Base-by-base conservation (phyloP, 2,888 invertebrate species). In the Mayetiola destructor region DNA sequence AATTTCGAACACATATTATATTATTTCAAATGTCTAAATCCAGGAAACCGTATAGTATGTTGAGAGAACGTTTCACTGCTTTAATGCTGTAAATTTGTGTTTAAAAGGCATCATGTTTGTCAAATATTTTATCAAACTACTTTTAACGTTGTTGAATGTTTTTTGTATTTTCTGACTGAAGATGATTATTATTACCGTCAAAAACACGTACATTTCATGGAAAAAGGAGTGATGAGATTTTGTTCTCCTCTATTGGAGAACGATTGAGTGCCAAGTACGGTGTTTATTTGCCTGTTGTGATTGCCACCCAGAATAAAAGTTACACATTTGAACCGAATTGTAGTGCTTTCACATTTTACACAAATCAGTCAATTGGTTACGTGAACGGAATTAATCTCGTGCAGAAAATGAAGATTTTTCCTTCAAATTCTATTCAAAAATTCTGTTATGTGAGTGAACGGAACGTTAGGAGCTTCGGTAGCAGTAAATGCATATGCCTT, bases 81-180 rank as follows among this genome's bases (percentile, higher is more conserved):
- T 42, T 21, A 23, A 27, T 16, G 27, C n/a, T n/a, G n/a, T n/a
- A n/a, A n/a, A 48, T 8, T 3, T 5, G 42, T 48, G 48, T 48
- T n/a, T 48, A 48, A 48, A 48, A 48, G 48, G 27, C 48, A 48
- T 48, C 48, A 48, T 48, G 48, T 48, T 48, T 48, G 48, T 23
- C 48, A 48, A 48, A 48, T 48, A 48, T 48, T 48, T 48, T 48
- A 48, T 48, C 48, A 48, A 48, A 48, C 48, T 48, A 48, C 48
- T 48, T 48, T 48, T 27, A 48, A 27, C 27, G 16, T 27, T n/a
- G n/a, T n/a, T 48, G 48, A 27, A 27, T 48, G 29, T 27, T 3
- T 12, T n/a, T 12, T 39, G 36, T 23, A 4, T 48, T 23, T 48
- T 23, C 16, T 23, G 48, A 48, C 27, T 27, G n/a, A 48, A 48